phyloP scores from a whole-genome alignment of 2,113 vertebrate species.

The Halcyon senegalensis region DNA sequence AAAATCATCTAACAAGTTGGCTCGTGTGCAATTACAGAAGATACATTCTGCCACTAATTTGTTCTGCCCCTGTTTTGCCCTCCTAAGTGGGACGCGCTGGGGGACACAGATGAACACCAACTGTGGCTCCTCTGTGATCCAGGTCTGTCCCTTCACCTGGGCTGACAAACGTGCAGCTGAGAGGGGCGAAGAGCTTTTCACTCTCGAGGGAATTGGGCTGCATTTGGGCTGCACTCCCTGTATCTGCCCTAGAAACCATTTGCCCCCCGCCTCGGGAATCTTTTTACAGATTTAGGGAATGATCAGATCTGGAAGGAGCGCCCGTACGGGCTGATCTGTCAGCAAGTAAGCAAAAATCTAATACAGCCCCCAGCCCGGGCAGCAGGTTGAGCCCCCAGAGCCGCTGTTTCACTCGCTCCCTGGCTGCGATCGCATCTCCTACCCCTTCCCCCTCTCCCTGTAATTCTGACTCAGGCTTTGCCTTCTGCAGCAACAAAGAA shows the following conservation, averaged over 20 bases:
- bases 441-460: neutral
- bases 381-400: neutral
- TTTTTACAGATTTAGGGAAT: neutral
- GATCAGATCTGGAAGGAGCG: neutral
- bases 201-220: neutral
- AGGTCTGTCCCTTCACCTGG: neutral
- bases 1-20: neutral
- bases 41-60: neutral
- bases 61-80: neutral
- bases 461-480: neutral
- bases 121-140: neutral
- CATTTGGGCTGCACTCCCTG: neutral
- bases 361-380: neutral
- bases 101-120: neutral
- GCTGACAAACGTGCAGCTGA: neutral
- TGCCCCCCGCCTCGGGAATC: neutral
- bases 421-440: neutral
- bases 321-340: neutral
- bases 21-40: neutral
- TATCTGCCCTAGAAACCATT: neutral
- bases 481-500: conserved; percentile 7
- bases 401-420: neutral
- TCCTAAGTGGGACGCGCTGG: neutral
- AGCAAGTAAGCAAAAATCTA: neutral
- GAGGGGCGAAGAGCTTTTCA: neutral